These are phyloP conservation scores for Trimorus sp. DNA, from an alignment of 2,888 invertebrate genomes.

Conservation along the genomic window DNA sequence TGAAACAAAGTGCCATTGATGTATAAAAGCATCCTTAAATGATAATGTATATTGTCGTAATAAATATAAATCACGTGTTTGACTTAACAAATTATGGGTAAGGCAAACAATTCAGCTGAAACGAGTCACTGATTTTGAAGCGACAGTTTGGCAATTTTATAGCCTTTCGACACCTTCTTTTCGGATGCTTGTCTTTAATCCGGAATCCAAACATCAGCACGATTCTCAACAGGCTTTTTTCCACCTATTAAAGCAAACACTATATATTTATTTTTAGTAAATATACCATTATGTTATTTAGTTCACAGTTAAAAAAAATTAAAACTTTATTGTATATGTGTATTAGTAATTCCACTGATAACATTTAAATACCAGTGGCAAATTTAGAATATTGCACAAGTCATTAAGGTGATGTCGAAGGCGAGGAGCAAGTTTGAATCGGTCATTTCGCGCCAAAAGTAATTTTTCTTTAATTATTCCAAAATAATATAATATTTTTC, in stretches of 20 bases:
- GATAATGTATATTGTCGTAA: constrained; percentile 26
- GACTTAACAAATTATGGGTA: constrained; percentile 21
- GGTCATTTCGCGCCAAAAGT: no score
- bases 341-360: no score
- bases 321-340: no score
- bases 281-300: not conserved
- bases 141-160: constrained; percentile 40
- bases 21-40: constrained; percentile 33
- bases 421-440: no score
- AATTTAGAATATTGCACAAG: constrained; percentile 3
- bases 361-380: no score
- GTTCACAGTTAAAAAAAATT: no score
- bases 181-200: constrained; percentile 9
- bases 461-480: no score
- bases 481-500: not conserved
- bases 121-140: constrained; percentile 32
- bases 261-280: constrained; percentile 11
- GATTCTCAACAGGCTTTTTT: constrained; percentile 94
- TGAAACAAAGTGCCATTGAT: constrained; percentile 35
- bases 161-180: constrained; percentile 50
- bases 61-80: constrained; percentile 34
- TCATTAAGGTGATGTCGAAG: no score
- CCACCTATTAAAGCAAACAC: constrained; percentile 86
- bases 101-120: constrained; percentile 29
- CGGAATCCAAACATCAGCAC: constrained; percentile 97